phyloP scores from a whole-genome alignment of 2,888 invertebrate species.

The Ophion obscuratus region DNA sequence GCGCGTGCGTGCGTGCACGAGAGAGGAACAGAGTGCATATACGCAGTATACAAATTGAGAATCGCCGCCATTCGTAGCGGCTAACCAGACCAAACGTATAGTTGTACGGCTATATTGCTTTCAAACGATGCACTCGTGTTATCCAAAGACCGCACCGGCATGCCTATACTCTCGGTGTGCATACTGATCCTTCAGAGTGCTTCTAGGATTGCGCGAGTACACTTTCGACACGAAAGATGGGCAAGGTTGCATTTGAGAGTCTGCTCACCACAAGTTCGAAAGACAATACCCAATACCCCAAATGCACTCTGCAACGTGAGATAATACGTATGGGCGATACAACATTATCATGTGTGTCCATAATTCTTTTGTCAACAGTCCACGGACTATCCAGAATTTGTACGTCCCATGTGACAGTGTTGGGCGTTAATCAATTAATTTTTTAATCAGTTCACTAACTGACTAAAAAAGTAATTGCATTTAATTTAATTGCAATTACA shows the following conservation, averaged over 20 bases:
- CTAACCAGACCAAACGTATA: conserved; percentile 79
- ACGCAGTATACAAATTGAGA: conserved; percentile 66
- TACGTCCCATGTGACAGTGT: background rate
- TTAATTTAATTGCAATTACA: too few relatives aligned
- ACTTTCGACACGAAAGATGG: conserved; percentile 35
- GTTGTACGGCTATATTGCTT: conserved; percentile 76
- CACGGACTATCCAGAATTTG: background rate
- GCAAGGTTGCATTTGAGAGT: conserved; percentile 15
- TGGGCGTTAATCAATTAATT: too few relatives aligned
- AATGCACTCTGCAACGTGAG: too few relatives aligned
- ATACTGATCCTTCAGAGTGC: background rate
- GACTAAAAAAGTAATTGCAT: too few relatives aligned
- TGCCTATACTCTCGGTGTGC: background rate
- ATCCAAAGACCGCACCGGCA: conserved; percentile 53
- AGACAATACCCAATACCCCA: conserved; percentile 21
- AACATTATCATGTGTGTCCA: background rate
- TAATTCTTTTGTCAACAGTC: background rate
- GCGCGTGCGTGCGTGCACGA: background rate
- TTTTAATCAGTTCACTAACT: too few relatives aligned
- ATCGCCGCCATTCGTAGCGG: conserved; percentile 40
- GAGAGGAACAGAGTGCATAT: conserved; percentile 36
- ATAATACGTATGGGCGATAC: background rate
- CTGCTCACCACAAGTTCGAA: conserved; percentile 12
- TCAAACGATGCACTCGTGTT: conserved; percentile 69
- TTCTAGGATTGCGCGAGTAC: conserved; percentile 17